Evolutionary conservation across 2,888 invertebrate species (phyloP).

Genomic region (Anthrax anthrax): DNA sequence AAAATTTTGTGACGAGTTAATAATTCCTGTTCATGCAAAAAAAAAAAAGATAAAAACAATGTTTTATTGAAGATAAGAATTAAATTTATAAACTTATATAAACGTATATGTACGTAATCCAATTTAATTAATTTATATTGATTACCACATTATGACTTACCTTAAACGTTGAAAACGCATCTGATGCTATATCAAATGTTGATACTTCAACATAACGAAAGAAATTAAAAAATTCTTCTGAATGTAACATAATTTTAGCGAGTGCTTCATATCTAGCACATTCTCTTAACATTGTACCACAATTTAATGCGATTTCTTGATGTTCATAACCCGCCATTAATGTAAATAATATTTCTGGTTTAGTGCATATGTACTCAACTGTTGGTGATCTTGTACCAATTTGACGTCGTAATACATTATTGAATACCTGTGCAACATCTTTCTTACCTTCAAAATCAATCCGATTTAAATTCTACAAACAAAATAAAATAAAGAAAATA

Average conservation of each 20-base stretch:
- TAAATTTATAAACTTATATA: background rate
- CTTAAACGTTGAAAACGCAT: conserved; percentile 99
- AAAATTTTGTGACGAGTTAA: conserved; percentile 88
- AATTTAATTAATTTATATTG: too few relatives aligned
- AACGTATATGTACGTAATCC: too few relatives aligned
- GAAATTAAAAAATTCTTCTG: conserved; percentile 98
- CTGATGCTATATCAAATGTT: conserved; percentile 99
- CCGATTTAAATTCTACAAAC: conserved; percentile 48
- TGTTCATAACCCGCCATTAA: conserved; percentile 97
- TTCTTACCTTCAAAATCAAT: conserved; percentile 89
- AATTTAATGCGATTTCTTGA: conserved; percentile 96
- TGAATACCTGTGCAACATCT: conserved; percentile 98
- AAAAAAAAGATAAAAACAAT: background rate
- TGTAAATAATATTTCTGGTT: conserved; percentile 92
- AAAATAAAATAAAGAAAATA: too few relatives aligned
- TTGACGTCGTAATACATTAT: conserved; percentile 95
- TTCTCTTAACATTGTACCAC: conserved; percentile 97
- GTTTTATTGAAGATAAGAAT: background rate
- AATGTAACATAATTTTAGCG: conserved; percentile 95
- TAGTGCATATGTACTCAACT: conserved; percentile 96
- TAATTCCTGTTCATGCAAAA: conserved; percentile 55
- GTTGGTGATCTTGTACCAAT: conserved; percentile 97
- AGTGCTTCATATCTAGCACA: conserved; percentile 96
- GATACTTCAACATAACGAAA: conserved; percentile 99
- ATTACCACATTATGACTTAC: conserved; percentile 37